phyloP scores from a whole-genome alignment of 2,888 invertebrate genomes.

The Teleogryllus oceanicus region DNA sequence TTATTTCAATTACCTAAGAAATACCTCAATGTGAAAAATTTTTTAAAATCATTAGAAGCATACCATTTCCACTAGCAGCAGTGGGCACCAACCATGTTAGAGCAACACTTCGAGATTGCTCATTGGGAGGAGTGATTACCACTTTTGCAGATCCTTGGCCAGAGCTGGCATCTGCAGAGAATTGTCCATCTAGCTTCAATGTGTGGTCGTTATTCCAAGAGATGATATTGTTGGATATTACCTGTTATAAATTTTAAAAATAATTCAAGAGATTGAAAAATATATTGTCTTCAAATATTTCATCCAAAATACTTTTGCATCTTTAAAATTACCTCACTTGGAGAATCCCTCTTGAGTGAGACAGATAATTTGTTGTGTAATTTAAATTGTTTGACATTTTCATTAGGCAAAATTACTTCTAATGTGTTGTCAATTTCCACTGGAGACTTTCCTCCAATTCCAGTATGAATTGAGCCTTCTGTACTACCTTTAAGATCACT shows the following conservation, averaged over 20 bases:
- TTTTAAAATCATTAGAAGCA: not conserved
- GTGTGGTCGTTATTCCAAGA: slow-evolving; percentile 55
- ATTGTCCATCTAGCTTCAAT: slow-evolving; percentile 48
- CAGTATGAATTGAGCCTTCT: slow-evolving; percentile 49
- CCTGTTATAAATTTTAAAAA: slow-evolving; percentile 32
- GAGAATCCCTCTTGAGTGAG: not conserved
- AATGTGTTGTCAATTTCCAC: slow-evolving; percentile 45
- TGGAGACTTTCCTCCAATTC: slow-evolving; percentile 39
- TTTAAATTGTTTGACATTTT: slow-evolving; percentile 28
- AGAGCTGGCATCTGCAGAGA: not conserved
- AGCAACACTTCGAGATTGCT: slow-evolving; percentile 50
- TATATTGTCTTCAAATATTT: not conserved
- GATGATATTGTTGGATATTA: slow-evolving; percentile 46
- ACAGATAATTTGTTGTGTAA: not conserved
- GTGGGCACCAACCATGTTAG: not conserved
- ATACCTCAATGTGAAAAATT: too few relatives aligned
- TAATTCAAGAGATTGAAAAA: too few relatives aligned
- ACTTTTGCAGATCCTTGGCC: slow-evolving; percentile 47
- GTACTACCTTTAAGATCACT: slow-evolving; percentile 33
- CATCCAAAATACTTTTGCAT: not conserved
- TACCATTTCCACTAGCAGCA: not conserved
- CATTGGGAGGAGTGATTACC: slow-evolving; percentile 51
- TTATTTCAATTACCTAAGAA: too few relatives aligned
- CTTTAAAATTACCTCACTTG: not conserved
- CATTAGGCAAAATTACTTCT: slow-evolving; percentile 56